A percentile compares a stretch with the other conserved stretches of the same genome.
Evolutionary conservation across 2,113 vertebrate genomes (phyloP).

Genomic region (Myanophis thanlyinensis): DNA sequence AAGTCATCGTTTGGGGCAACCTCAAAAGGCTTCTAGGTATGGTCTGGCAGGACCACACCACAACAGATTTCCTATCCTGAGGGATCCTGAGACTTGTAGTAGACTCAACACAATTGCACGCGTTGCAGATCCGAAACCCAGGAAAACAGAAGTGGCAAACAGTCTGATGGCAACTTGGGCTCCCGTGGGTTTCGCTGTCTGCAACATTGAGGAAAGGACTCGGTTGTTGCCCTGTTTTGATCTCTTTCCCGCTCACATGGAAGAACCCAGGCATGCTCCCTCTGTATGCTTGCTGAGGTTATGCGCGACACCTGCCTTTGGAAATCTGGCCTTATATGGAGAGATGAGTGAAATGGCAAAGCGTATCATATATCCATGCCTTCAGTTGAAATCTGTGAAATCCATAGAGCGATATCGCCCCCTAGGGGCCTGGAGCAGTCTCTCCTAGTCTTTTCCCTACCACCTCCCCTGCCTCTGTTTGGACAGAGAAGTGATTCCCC

Average conservation of each 20-base stretch:
- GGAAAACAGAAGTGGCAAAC: neutral
- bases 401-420: slow-evolving; percentile 53
- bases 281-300: neutral
- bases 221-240: neutral
- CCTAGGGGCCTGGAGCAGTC: slow-evolving; percentile 39
- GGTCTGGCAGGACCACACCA: neutral
- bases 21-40: neutral
- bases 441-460: neutral
- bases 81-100: neutral
- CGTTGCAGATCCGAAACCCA: neutral
- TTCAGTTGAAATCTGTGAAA: neutral
- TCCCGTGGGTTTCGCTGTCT: neutral
- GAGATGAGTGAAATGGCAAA: slow-evolving; percentile 32
- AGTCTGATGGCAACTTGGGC: neutral
- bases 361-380: neutral
- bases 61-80: neutral
- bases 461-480: neutral
- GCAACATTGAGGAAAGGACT: neutral
- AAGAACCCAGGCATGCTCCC: neutral
- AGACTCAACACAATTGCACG: no score
- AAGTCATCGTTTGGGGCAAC: neutral
- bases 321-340: slow-evolving; percentile 66
- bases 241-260: neutral
- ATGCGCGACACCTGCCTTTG: slow-evolving; percentile 52
- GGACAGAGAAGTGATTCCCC: neutral